Evolutionary conservation across 2,888 invertebrate species (phyloP), one percentile per base, ranked within the genome.

Genomic region (Nemotelus nigrinus): DNA sequence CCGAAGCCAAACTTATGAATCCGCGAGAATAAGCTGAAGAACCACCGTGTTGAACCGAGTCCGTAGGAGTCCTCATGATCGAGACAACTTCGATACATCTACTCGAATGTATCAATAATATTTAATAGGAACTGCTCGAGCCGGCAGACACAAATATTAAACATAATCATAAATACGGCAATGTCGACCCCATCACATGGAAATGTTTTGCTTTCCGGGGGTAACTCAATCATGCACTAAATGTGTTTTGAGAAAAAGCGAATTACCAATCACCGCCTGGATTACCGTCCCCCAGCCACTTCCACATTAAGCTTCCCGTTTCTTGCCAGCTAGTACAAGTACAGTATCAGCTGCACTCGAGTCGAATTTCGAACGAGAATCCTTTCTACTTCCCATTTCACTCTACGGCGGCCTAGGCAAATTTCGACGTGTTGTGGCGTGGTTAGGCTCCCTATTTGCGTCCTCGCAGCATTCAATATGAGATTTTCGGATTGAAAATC

Each of bases 141-240:
- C 25, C 58, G 25, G 25, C 25, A 58, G 25, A 58, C 8, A 5
- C n/a, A n/a, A 4, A 58, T 25, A 58, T 58, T n/a, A 58, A 58
- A 58, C 58, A 47, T 25, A 25, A 25, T 25, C 25, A 25, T 48
- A 48, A 48, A 68, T 68, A 44, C 39, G 39, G 25, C 2, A 60
- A 39, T 39, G 39, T 58, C 58, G 39, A 43, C 64, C 67, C 47
- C n/a, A 39, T 4, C n/a, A 39, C 47, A 68, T 74, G 74, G 77
- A 72, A 77, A 76, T 72, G 78, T 72, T 74, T 71, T 72, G 74
- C 78, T 88, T 88, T 87, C 87, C 87, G 86, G 86, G 85, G 86
- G 86, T 87, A 87, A 87, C 87, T 88, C 88, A 87, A 88, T 88
- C 87, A 88, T 85, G 47, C 85, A 86, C 65, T 85, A 86, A 87